These are phyloP conservation scores for Cirrhinus molitorella DNA, from an alignment of 2,797 vertebrate species.

Conservation along the genomic window DNA sequence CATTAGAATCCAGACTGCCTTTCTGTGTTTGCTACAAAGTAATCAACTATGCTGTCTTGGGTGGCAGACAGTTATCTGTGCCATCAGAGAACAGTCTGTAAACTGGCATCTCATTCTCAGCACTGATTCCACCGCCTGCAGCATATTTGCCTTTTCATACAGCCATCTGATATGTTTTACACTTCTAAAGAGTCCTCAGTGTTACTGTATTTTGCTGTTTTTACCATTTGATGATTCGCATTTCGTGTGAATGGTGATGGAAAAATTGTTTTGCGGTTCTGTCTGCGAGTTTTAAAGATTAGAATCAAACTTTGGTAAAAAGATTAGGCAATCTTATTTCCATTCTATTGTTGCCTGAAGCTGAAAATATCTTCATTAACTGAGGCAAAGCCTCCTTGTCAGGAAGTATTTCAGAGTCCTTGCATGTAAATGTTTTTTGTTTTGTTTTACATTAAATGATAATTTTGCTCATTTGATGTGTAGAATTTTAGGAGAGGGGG, in stretches of 20 bases:
- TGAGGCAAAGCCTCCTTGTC: neutral
- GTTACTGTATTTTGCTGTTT: conserved; percentile 73
- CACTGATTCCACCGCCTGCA: conserved; percentile 54
- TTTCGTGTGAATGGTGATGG: conserved; percentile 74
- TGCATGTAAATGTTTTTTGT: conserved; percentile 22
- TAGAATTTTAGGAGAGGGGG: conserved; percentile 39
- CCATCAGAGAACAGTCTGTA: conserved; percentile 52
- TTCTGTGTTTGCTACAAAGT: conserved; percentile 63
- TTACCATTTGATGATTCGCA: conserved; percentile 69
- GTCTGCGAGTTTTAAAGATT: conserved; percentile 57
- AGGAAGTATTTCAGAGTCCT: neutral
- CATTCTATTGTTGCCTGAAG: neutral
- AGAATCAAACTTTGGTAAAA: neutral
- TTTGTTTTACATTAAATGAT: conserved; percentile 54
- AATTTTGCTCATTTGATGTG: conserved; percentile 68
- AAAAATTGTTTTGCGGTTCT: conserved; percentile 60
- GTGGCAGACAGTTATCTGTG: conserved; percentile 56
- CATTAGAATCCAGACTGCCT: conserved; percentile 28
- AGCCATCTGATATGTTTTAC: conserved; percentile 46
- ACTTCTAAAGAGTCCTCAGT: conserved; percentile 61
- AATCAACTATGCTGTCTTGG: conserved; percentile 65
- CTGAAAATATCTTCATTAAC: neutral
- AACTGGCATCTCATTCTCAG: conserved; percentile 63
- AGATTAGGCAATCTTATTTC: neutral
- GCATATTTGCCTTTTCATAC: conserved; percentile 43